phyloP scores from a whole-genome alignment of 2,888 invertebrate species.

The Shargacucullia verbasci region DNA sequence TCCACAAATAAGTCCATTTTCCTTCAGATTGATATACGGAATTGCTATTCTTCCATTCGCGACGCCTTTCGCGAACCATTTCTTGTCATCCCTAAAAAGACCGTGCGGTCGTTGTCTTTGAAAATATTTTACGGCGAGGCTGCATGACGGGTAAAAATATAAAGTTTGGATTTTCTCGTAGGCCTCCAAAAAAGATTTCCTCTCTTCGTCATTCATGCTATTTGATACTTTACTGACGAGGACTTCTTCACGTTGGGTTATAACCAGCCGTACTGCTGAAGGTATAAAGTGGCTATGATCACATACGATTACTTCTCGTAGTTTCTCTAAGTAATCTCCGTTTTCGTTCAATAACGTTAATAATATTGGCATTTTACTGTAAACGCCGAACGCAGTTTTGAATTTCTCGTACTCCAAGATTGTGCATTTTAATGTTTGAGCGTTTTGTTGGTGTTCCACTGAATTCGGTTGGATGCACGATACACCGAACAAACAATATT shows the following conservation, averaged over 20 bases:
- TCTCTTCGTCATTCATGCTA: constrained; percentile 13
- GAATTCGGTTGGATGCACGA: constrained; percentile 42
- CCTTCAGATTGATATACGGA: constrained; percentile 59
- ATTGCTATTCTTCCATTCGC: constrained; percentile 50
- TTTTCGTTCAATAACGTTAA: constrained; percentile 40
- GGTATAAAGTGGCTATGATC: constrained; percentile 4
- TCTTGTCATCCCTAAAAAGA: constrained; percentile 39
- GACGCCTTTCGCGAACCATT: constrained; percentile 56
- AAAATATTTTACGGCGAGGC: constrained; percentile 48
- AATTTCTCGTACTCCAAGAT: constrained; percentile 39
- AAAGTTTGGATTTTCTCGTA: constrained; percentile 31
- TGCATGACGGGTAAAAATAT: constrained; percentile 30
- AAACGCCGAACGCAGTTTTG: constrained; percentile 44
- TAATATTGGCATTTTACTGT: constrained; percentile 44
- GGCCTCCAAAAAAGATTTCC: constrained; percentile 26
- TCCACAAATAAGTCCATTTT: constrained; percentile 39
- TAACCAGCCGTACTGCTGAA: constrained; percentile 38
- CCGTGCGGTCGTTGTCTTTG: constrained; percentile 24
- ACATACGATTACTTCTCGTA: constrained; percentile 10
- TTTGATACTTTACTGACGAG: constrained; percentile 3
- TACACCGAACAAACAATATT: constrained; percentile 55
- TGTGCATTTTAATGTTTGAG: constrained; percentile 23
- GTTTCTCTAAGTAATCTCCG: constrained; percentile 8
- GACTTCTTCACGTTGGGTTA: constrained; percentile 28
- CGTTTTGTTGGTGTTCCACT: constrained; percentile 4